Percentiles rank a stretch among this genome's conserved stretches.
phyloP scores from a whole-genome alignment of 2,797 vertebrate genomes.

The Cirrhinus molitorella region DNA sequence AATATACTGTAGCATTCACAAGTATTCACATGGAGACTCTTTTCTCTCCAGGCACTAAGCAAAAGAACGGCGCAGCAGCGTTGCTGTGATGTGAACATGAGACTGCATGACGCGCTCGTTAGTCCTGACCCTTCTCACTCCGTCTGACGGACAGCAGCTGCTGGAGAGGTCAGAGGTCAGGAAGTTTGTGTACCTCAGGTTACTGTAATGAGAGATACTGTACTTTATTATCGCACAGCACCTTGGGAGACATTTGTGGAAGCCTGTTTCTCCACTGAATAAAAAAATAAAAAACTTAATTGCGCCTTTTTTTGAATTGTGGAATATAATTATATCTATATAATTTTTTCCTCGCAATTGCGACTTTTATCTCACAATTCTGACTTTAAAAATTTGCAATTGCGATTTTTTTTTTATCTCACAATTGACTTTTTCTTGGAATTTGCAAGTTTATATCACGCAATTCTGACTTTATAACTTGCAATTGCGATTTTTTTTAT shows the following conservation, averaged over 20 bases:
- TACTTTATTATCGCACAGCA: neutral
- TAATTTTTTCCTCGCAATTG: no score
- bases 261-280: no score
- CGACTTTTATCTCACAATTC: no score
- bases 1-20: neutral
- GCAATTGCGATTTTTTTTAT: no score
- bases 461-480: no score
- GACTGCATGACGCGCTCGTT: neutral
- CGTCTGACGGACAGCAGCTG: constrained; percentile 21
- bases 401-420: no score
- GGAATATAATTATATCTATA: no score
- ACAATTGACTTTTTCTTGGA: no score
- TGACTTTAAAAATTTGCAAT: no score
- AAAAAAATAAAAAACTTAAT: no score
- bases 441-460: no score
- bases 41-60: neutral
- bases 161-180: constrained; percentile 14
- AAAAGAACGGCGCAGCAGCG: neutral
- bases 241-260: neutral
- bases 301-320: no score
- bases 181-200: neutral
- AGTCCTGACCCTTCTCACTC: neutral
- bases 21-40: neutral
- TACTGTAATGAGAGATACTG: neutral
- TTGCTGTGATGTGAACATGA: neutral